Conservation (phyloP, 2,888 invertebrate genomes). For the Diachrysia chrysitis region DNA sequence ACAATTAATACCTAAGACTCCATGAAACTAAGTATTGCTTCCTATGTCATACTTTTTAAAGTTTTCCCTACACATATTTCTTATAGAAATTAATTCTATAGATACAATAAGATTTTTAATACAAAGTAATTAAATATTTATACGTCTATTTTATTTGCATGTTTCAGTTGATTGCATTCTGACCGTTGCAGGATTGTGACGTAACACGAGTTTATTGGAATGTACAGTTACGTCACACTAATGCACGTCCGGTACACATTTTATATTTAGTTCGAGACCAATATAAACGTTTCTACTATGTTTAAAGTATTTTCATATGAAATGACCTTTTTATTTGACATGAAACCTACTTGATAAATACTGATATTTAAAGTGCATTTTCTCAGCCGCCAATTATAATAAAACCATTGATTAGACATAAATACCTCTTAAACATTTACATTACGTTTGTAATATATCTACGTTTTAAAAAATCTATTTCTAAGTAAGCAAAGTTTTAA, state of each 20-base stretch:
- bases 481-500: too few species aligned
- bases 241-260: conserved; percentile 48
- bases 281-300: conserved; percentile 10
- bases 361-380: too few species aligned
- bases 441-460: too few species aligned
- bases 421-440: too few species aligned
- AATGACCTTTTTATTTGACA: too few species aligned
- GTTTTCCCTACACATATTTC: neutral
- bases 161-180: conserved; percentile 25
- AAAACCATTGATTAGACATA: too few species aligned
- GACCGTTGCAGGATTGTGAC: conserved; percentile 32
- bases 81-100: neutral
- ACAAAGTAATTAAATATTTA: conserved; percentile 26
- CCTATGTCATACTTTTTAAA: neutral
- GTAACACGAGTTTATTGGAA: conserved; percentile 38
- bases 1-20: too few species aligned
- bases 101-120: neutral
- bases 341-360: too few species aligned
- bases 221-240: conserved; percentile 43
- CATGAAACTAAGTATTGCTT: neutral
- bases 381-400: too few species aligned
- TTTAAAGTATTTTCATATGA: neutral
- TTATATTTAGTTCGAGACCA: conserved; percentile 26
- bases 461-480: too few species aligned
- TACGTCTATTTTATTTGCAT: neutral